These are phyloP conservation scores for Styela clava DNA, from an alignment of 23 tunicate species.

Conservation along the genomic window DNA sequence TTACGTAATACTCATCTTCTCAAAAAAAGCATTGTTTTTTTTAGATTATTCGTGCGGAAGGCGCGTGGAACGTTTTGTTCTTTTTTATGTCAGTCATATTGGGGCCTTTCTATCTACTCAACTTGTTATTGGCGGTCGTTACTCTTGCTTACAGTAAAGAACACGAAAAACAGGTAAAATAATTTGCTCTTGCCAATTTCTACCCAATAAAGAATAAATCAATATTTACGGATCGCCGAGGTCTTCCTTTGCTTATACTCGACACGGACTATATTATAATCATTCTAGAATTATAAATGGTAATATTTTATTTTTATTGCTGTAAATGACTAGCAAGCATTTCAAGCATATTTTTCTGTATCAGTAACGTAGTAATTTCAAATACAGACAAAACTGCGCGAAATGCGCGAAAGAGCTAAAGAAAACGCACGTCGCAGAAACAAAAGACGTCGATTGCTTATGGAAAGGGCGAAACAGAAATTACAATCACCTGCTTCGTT, in stretches of 20 bases:
- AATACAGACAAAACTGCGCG: slow-evolving; percentile 52
- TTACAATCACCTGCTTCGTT: neutral
- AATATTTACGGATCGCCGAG: neutral
- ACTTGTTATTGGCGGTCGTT: slow-evolving; percentile 88
- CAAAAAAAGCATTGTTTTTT: too few species aligned
- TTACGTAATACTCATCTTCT: too few species aligned
- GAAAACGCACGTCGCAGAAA: slow-evolving; percentile 38
- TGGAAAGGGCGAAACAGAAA: slow-evolving; percentile 18
- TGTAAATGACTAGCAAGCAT: too few species aligned
- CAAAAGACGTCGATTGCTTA: slow-evolving; percentile 13
- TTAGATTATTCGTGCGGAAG: slow-evolving; percentile 85
- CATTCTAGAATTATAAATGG: too few species aligned
- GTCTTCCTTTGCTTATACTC: too few species aligned
- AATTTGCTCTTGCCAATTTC: too few species aligned
- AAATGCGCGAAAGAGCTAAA: slow-evolving; percentile 65
- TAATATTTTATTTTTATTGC: too few species aligned
- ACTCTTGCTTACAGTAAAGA: slow-evolving; percentile 87
- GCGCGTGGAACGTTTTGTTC: slow-evolving; percentile 81
- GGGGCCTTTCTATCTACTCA: slow-evolving; percentile 89
- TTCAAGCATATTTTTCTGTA: too few species aligned
- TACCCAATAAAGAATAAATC: neutral
- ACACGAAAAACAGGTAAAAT: slow-evolving; percentile 82
- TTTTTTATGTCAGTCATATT: slow-evolving; percentile 77
- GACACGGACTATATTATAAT: too few species aligned
- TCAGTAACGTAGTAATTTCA: too few species aligned